Evolutionary conservation across 2,888 invertebrate genomes (phyloP), one percentile per base, ranked within the genome.

Genomic region (Amiota mariae): DNA sequence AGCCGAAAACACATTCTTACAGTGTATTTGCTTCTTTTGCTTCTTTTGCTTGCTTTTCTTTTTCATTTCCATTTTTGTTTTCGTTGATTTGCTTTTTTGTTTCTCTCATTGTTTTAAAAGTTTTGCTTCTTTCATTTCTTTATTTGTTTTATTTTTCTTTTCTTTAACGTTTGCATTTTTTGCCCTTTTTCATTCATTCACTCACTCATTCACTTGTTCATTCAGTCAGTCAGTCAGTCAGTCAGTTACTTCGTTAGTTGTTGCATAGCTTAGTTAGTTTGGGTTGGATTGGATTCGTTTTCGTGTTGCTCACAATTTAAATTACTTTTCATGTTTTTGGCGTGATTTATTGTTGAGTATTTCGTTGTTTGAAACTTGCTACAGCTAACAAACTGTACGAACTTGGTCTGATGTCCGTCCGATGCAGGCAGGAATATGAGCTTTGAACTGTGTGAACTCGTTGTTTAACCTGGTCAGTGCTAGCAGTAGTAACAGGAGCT

Each of bases 291-390:
- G 36, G 48, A 20, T 18, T n/a, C 66, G 15, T 66, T 49, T 66
- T 18, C 66, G 18, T 49, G 66, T 66, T 49, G 48, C 48, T n/a
- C 47, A 68, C 70, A 70, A 70, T 63, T 49, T 18, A 75, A 73
- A 73, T 73, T 67, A 59, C 56, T 72, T 75, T 75, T 72, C 46
- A 56, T 48, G 56, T 57, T 73, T 75, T 73, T 68, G 59, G 63
- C 70, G 63, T 63, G 71, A 75, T 73, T 73, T 71, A 64, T 63
- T 57, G 61, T 63, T 11, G 36, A 70, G 9, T 36, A 20, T 54
- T 51, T 66, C 66, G 66, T 15, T 10, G 15, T n/a, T n/a, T 64
- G 64, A 47, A 47, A 46, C 46, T 64, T 47, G 64, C n/a, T 15
- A 12, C 12, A 47, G 13, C n/a, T n/a, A 59, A n/a, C 9, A 20